These are phyloP conservation scores for Oryzias dopingdopingensis DNA, from an alignment of 2,797 vertebrate genomes.

Conservation along the genomic window DNA sequence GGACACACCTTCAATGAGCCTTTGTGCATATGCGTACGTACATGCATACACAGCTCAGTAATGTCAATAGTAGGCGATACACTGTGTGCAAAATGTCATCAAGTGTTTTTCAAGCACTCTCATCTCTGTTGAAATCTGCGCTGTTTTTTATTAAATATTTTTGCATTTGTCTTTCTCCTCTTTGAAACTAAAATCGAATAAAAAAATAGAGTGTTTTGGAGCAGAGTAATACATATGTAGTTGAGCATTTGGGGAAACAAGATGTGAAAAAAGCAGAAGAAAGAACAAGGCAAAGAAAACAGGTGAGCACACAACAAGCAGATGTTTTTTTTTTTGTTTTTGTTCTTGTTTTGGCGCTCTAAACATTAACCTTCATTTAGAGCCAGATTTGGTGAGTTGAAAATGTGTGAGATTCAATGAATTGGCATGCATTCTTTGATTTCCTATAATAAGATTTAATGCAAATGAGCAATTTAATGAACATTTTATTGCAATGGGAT, in stretches of 20 bases:
- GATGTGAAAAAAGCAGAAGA: constrained; percentile 49
- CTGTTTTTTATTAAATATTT: constrained; percentile 53
- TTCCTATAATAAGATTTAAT: no score
- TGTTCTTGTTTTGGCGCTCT: constrained; percentile 14
- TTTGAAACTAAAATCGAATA: constrained; percentile 55
- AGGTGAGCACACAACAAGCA: constrained; percentile 61
- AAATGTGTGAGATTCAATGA: no score
- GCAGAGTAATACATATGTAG: constrained; percentile 63
- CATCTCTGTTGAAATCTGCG: constrained; percentile 59
- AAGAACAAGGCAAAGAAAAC: constrained; percentile 46
- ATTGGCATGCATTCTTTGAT: no score
- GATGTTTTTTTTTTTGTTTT: constrained; percentile 38
- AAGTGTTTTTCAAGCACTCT: constrained; percentile 72
- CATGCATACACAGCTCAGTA: constrained; percentile 57
- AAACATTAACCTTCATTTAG: constrained; percentile 63
- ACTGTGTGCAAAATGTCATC: constrained; percentile 73
- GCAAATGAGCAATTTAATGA: no score
- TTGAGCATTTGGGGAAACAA: constrained; percentile 50
- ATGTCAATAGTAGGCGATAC: constrained; percentile 66
- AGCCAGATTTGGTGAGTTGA: constrained; percentile 7
- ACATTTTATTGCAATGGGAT: no score
- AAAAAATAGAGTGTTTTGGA: constrained; percentile 53
- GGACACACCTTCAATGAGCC: constrained; percentile 52
- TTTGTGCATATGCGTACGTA: constrained; percentile 18
- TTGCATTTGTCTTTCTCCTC: constrained; percentile 44